These are phyloP conservation scores for Melolontha melolontha DNA, from an alignment of 2,888 invertebrate genomes.

Conservation along the genomic window DNA sequence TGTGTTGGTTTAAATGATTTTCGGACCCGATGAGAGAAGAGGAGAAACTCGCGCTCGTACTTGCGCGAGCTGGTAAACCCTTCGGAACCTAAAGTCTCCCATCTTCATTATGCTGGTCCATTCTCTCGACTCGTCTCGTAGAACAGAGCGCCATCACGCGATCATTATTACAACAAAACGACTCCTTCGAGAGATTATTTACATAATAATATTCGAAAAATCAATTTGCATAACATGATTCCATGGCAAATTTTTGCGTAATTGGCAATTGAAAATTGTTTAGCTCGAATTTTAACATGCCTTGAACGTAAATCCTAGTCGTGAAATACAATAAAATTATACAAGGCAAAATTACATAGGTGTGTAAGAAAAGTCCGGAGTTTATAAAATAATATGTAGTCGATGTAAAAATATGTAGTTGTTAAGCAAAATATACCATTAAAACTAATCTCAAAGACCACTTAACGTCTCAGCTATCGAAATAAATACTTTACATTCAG, in stretches of 20 bases:
- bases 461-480: too few species aligned
- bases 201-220: conserved; percentile 37
- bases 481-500: too few species aligned
- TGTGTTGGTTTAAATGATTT: conserved; percentile 56
- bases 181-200: conserved; percentile 28
- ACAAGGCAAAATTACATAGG: too few species aligned
- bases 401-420: too few species aligned
- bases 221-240: conserved; percentile 35
- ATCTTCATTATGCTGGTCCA: conserved; percentile 26
- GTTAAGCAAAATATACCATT: too few species aligned
- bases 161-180: conserved; percentile 25
- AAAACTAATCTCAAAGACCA: too few species aligned
- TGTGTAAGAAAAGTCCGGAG: too few species aligned
- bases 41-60: too few species aligned
- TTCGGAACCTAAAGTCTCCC: conserved; percentile 1
- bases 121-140: conserved; percentile 3
- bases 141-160: conserved; percentile 18
- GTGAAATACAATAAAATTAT: too few species aligned
- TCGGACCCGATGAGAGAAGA: conserved; percentile 51
- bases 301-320: conserved; percentile 7
- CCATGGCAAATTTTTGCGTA: conserved; percentile 32
- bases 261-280: conserved; percentile 32
- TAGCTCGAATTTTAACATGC: neutral
- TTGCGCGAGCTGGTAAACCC: conserved; percentile 4
- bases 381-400: too few species aligned